phyloP scores from a whole-genome alignment of 2,797 vertebrate genomes.

The Sebastes hopkinsi region DNA sequence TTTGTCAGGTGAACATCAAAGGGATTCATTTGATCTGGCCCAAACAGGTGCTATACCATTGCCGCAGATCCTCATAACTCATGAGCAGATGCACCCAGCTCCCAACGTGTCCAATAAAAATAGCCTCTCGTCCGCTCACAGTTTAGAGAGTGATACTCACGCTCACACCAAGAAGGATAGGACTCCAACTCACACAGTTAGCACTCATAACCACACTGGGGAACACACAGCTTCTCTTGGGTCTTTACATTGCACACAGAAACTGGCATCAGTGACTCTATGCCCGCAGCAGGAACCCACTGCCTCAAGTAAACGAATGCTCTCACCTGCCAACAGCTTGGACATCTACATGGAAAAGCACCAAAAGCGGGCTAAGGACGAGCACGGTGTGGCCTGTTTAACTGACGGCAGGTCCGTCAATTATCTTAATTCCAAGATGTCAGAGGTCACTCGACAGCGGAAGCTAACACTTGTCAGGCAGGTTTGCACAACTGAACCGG shows the following conservation, averaged over 20 bases:
- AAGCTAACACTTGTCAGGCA: conserved; percentile 94
- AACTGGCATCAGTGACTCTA: conserved; percentile 88
- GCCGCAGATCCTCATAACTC: conserved; percentile 95
- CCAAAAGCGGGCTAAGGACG: conserved; percentile 97
- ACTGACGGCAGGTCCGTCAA: conserved; percentile 84
- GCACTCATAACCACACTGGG: conserved; percentile 69
- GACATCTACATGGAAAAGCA: conserved; percentile 99
- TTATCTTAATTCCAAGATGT: conserved; percentile 83
- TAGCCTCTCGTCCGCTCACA: conserved; percentile 66
- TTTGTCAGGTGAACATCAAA: conserved; percentile 82
- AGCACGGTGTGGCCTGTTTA: conserved; percentile 91
- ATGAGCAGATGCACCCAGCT: conserved; percentile 86
- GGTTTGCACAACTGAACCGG: conserved; percentile 93
- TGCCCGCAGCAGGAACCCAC: conserved; percentile 93
- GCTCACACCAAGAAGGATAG: conserved; percentile 73
- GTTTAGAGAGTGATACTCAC: conserved; percentile 74
- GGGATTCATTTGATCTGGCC: conserved; percentile 78
- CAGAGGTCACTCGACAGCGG: conserved; percentile 87
- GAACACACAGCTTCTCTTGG: conserved; percentile 76
- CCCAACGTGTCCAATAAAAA: conserved; percentile 76
- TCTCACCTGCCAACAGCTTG: conserved; percentile 97
- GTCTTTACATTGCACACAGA: conserved; percentile 84
- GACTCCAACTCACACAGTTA: conserved; percentile 62
- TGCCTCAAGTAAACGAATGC: conserved; percentile 97
- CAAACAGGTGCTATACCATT: conserved; percentile 82